Base-by-base conservation (phyloP, 1,140 invertebrate genomes). In the Achatina immaculata region DNA sequence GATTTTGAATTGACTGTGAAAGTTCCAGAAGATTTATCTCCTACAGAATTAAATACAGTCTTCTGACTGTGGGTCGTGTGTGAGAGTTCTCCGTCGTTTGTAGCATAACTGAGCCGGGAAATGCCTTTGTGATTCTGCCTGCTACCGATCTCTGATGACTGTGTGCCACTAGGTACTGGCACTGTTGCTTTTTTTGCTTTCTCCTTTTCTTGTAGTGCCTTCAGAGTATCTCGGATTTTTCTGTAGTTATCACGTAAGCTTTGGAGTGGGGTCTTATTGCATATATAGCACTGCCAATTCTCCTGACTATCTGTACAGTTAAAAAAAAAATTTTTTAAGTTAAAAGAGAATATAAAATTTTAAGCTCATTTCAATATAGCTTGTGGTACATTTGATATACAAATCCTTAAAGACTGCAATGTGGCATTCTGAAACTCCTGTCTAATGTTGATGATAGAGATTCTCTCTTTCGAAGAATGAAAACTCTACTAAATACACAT, bases 281-380 rank as follows among this genome's bases (percentile, higher is more conserved):
- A 97, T n/a, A 94, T 93, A 87, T 96, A 96, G 90, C 96, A 97
- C 82, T 94, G 94, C 96, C 96, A 97, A 85, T 95, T 88, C 2
- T 68, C 55, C 34, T 94, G 90, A 38, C 80, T 82, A 78, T 82
- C 86, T 87, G 73, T 34, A 16, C n/a, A n/a, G n/a, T n/a, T n/a
- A n/a, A n/a, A n/a, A n/a, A n/a, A n/a, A n/a, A n/a, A n/a, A n/a
- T n/a, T n/a, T n/a, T n/a, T n/a, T n/a, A n/a, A n/a, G n/a, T n/a
- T n/a, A n/a, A n/a, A n/a, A n/a, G n/a, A n/a, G n/a, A n/a, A n/a
- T n/a, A n/a, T n/a, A n/a, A n/a, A n/a, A n/a, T n/a, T n/a, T n/a
- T n/a, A n/a, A n/a, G n/a, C n/a, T n/a, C n/a, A n/a, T n/a, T n/a
- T n/a, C n/a, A n/a, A n/a, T n/a, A n/a, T n/a, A n/a, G n/a, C n/a